Evolutionary conservation across 2,888 invertebrate species (phyloP).

Genomic region (Glyphotaelius pellucidus): DNA sequence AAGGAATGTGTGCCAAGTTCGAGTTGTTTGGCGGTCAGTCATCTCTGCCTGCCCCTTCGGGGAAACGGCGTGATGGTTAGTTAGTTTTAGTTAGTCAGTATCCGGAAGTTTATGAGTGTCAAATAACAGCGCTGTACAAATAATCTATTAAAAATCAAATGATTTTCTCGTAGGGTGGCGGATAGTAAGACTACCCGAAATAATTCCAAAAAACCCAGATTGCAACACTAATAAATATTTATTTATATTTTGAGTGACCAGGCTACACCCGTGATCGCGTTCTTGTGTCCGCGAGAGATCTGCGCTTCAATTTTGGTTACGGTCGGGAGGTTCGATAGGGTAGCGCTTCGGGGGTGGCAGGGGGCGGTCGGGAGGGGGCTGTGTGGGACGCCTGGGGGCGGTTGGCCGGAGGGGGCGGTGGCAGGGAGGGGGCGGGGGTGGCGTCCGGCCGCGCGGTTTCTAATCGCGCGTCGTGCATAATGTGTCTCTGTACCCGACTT

Average conservation of each 20-base stretch:
- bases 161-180: too few species aligned
- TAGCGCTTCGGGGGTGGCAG: constrained; percentile 61
- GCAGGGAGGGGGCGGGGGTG: constrained; percentile 53
- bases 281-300: constrained; percentile 67
- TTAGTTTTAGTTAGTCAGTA: too few species aligned
- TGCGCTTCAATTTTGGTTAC: constrained; percentile 67
- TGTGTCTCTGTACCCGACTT: constrained; percentile 54
- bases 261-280: constrained; percentile 64
- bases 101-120: too few species aligned
- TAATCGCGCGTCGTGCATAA: constrained; percentile 64
- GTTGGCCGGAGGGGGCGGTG: constrained; percentile 19
- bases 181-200: too few species aligned
- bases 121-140: too few species aligned
- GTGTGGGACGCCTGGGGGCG: constrained; percentile 49
- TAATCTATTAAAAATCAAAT: too few species aligned
- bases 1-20: too few species aligned
- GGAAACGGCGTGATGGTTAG: too few species aligned
- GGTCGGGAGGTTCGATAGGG: constrained; percentile 67
- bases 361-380: constrained; percentile 48
- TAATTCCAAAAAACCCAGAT: too few species aligned
- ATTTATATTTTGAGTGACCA: not conserved
- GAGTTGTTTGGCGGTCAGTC: too few species aligned
- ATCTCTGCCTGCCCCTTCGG: too few species aligned
- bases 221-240: not conserved
- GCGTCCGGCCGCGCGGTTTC: constrained; percentile 65